phyloP scores from a whole-genome alignment of 2,113 vertebrate species.

The Dasyurus viverrinus region DNA sequence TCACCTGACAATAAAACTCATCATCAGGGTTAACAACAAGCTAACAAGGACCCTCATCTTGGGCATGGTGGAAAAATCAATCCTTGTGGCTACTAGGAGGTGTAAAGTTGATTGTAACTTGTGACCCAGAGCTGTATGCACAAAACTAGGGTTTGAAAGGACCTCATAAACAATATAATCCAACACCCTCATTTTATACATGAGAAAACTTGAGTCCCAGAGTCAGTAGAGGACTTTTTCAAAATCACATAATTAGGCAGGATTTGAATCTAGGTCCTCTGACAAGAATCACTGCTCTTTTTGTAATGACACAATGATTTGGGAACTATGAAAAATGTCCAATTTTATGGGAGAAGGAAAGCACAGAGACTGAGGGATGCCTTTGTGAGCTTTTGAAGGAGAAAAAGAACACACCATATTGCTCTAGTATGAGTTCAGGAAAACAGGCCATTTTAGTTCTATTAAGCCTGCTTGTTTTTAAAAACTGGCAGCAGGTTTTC shows the following conservation, averaged over 20 bases:
- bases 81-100: neutral
- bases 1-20: neutral
- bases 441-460: neutral
- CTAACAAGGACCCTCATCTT: neutral
- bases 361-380: neutral
- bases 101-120: neutral
- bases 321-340: neutral
- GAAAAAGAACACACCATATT: neutral
- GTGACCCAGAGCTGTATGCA: neutral
- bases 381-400: neutral
- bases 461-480: neutral
- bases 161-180: neutral
- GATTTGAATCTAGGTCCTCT: neutral
- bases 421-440: neutral
- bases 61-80: neutral
- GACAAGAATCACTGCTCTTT: neutral
- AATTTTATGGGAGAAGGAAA: neutral
- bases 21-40: neutral
- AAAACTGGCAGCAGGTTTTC: constrained; percentile 23
- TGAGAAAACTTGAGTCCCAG: neutral
- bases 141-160: neutral
- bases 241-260: neutral
- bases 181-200: neutral
- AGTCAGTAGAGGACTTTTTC: neutral
- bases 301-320: neutral